phyloP scores from a whole-genome alignment of 2,888 invertebrate species.

The Cremastinae sp. region DNA sequence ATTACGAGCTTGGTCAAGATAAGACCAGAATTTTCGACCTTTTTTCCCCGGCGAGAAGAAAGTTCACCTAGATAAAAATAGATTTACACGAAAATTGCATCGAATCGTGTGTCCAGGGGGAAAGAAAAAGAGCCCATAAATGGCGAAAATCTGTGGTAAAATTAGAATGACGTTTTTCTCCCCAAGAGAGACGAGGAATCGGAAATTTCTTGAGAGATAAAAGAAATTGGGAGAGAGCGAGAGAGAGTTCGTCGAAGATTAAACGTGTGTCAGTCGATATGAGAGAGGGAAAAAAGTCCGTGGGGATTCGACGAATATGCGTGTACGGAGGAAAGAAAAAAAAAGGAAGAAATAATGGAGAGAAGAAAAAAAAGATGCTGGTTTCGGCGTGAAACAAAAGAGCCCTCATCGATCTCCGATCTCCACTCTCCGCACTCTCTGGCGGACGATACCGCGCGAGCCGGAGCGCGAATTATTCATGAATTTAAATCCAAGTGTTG shows the following conservation, averaged over 20 bases:
- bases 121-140: neutral
- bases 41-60: too few relatives aligned
- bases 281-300: constrained; percentile 12
- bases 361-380: constrained; percentile 33
- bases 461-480: constrained; percentile 72
- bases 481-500: constrained; percentile 75
- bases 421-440: constrained; percentile 15
- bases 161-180: neutral
- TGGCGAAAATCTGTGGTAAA: too few relatives aligned
- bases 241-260: neutral
- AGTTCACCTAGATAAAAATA: too few relatives aligned
- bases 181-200: neutral
- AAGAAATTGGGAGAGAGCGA: neutral
- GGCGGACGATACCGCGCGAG: neutral
- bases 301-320: constrained; percentile 7
- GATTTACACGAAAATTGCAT: too few relatives aligned
- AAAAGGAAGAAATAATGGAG: constrained; percentile 4
- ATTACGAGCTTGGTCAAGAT: too few relatives aligned
- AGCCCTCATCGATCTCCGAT: constrained; percentile 64
- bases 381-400: constrained; percentile 54
- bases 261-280: neutral
- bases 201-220: neutral
- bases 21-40: too few relatives aligned
- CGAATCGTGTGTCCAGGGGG: too few relatives aligned
- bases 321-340: constrained; percentile 13